Percentiles rank a stretch among this genome's conserved stretches.
Evolutionary conservation across 2,888 invertebrate genomes (phyloP).

Genomic region (Synanthedon vespiformis): DNA sequence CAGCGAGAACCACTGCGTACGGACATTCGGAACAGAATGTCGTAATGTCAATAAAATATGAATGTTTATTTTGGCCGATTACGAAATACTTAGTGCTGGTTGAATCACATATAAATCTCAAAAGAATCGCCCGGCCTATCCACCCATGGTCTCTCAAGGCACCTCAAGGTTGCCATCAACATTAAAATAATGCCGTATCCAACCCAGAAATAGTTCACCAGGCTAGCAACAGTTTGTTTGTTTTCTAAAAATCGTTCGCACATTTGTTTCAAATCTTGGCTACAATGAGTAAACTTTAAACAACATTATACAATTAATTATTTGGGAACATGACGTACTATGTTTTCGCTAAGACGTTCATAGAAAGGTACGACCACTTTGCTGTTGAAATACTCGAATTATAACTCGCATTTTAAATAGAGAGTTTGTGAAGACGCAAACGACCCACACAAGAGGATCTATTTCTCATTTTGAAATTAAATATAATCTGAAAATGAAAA

Average conservation of each 20-base stretch:
- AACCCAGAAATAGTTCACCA: constrained; percentile 42
- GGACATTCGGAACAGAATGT: constrained; percentile 48
- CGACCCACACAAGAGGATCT: too few relatives aligned
- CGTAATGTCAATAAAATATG: constrained; percentile 66
- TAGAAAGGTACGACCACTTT: too few relatives aligned
- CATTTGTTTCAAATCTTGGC: constrained; percentile 24
- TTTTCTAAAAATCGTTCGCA: constrained; percentile 28
- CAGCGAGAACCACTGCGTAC: constrained; percentile 29
- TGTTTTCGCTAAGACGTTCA: constrained; percentile 14
- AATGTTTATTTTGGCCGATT: constrained; percentile 64
- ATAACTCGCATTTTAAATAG: too few relatives aligned
- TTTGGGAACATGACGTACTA: constrained; percentile 16
- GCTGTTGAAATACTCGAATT: too few relatives aligned
- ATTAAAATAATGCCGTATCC: constrained; percentile 45
- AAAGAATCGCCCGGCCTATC: constrained; percentile 46
- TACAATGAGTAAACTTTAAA: constrained; percentile 18
- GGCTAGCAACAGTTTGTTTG: constrained; percentile 20
- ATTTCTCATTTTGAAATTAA: too few relatives aligned
- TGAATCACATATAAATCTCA: constrained; percentile 47
- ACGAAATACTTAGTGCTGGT: constrained; percentile 51
- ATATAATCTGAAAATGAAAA: too few relatives aligned
- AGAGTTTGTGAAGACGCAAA: too few relatives aligned
- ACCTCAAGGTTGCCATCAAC: constrained; percentile 51
- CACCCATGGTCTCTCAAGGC: constrained; percentile 47
- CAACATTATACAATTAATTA: constrained; percentile 21